Base-by-base conservation (phyloP, 2,888 invertebrate genomes). In the Meteorus cinctellus region DNA sequence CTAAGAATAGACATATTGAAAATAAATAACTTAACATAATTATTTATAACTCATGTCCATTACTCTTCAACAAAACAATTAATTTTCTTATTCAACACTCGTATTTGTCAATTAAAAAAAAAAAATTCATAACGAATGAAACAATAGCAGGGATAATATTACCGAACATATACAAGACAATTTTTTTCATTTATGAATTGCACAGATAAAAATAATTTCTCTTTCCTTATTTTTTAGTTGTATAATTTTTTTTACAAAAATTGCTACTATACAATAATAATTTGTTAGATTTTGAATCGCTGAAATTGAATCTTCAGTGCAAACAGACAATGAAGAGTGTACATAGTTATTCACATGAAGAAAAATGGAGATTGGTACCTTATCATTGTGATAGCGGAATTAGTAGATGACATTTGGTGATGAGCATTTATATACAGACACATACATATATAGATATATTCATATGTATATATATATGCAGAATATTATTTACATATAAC, bases 331-430 rank as follows among this genome's bases (percentile, higher is more conserved):
- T 66, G 55, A 66, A 72, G 34, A 34, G 45, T 66, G 65, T 75
- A 66, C 65, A 75, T 75, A 51, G 68, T 76, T 76, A 76, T 76
- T 76, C 72, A 76, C 76, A 76, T 67, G 62, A 67, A 67, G 68
- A 65, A 67, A 48, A 60, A 76, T 72, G 24, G 10, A 19, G 55
- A 55, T 8, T 24, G 55, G 19, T 19, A 55, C n/a, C 8, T 24
- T 66, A 48, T 68, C 48, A 31, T 55, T 66, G 67, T 75, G 66
- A 75, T 45, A 75, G 60, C 67, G 72, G 76, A 67, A 76, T 76
- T 76, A 68, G 72, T 72, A 59, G 51, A 62, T 76, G 76, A 72
- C 48, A 68, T 65, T 63, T 72, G 41, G 51, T 55, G 71, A 71
- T 71, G 66, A 63, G 63, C 72, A 72, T 63, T 72, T 63, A 72